These are phyloP conservation scores for Agrenia bidenticulata DNA, from an alignment of 2,888 invertebrate species.

Conservation along the genomic window DNA sequence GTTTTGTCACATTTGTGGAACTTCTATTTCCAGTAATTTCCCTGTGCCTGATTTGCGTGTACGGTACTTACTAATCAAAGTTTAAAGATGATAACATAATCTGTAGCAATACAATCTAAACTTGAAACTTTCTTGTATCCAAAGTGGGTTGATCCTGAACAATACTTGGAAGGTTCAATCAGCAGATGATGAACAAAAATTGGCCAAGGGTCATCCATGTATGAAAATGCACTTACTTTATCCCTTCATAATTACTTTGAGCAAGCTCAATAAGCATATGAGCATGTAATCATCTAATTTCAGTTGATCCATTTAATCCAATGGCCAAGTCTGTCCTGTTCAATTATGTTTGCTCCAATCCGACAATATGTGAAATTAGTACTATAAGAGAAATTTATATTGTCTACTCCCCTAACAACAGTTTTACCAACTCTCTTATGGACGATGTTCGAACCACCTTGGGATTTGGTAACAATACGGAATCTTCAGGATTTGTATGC, in stretches of 20 bases:
- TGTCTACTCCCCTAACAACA: slow-evolving; percentile 28
- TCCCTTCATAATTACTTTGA: no score
- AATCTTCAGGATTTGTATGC: slow-evolving; percentile 13
- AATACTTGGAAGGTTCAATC: no score
- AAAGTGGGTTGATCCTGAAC: no score
- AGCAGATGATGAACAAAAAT: no score
- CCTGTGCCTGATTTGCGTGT: neutral
- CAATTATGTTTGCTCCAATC: neutral
- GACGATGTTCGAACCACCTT: neutral
- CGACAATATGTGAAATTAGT: neutral
- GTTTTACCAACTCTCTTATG: slow-evolving; percentile 26
- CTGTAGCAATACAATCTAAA: no score
- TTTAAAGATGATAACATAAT: no score
- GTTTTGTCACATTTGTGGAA: slow-evolving; percentile 23
- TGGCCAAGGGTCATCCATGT: no score
- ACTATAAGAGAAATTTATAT: slow-evolving; percentile 3
- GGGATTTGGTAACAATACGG: neutral
- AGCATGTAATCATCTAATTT: neutral
- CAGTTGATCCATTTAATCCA: neutral
- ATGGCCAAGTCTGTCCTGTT: neutral
- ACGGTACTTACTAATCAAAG: no score
- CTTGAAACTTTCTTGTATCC: no score
- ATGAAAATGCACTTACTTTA: no score
- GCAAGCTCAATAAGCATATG: no score
- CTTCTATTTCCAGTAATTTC: slow-evolving; percentile 23